Percentiles rank a stretch among this genome's conserved stretches.
These are phyloP conservation scores for Turdus rufiventris DNA, from an alignment of 2,113 vertebrate species.

Conservation along the genomic window DNA sequence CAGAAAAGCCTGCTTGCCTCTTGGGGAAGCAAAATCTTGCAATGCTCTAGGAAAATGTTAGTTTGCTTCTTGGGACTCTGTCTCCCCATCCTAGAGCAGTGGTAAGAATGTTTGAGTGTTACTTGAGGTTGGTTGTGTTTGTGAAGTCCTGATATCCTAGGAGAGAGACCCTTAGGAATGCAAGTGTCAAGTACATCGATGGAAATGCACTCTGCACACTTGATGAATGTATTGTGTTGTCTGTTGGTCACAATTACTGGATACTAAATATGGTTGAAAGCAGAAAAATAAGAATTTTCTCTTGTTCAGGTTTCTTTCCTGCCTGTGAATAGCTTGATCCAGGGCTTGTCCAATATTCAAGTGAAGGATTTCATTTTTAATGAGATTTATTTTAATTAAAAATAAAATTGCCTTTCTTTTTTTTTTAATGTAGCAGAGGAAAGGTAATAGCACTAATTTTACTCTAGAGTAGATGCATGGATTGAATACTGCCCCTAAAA, in stretches of 20 bases:
- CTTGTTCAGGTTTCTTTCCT: background rate
- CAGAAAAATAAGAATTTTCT: background rate
- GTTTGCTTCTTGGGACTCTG: background rate
- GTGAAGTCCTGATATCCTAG: background rate
- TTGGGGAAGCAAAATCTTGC: background rate
- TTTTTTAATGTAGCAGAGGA: background rate
- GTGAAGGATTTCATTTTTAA: background rate
- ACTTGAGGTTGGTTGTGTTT: background rate
- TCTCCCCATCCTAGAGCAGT: background rate
- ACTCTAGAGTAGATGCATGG: rapidly evolving
- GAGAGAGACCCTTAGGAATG: background rate
- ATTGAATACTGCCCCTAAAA: background rate
- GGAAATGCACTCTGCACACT: background rate
- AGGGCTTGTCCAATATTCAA: background rate
- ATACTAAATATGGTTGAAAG: background rate
- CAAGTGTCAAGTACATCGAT: background rate
- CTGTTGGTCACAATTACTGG: background rate
- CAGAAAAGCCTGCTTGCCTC: background rate
- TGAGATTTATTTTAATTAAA: background rate
- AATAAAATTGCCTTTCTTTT: background rate
- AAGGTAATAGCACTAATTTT: background rate
- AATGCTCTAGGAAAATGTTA: background rate
- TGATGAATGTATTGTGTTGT: background rate
- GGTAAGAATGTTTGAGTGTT: background rate
- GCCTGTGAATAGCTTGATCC: background rate